Percentiles rank a stretch among this genome's conserved stretches.
These are phyloP conservation scores for Amitus sp. DNA, from an alignment of 2,888 invertebrate species.

Conservation along the genomic window DNA sequence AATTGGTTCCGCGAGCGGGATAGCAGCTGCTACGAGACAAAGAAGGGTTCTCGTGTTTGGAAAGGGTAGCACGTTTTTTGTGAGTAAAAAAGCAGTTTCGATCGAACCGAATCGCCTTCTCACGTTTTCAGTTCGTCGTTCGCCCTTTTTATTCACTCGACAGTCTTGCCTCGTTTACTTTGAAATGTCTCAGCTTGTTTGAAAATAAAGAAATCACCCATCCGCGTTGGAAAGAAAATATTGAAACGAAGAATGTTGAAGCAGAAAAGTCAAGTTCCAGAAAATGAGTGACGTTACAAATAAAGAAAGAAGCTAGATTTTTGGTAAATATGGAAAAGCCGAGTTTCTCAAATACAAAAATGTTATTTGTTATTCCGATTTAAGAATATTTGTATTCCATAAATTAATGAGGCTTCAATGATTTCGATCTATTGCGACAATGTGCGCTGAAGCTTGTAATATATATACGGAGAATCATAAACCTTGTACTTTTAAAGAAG, in stretches of 20 bases:
- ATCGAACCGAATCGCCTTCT: neutral
- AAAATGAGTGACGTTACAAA: too few relatives aligned
- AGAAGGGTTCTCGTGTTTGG: conserved; percentile 55
- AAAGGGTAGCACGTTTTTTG: conserved; percentile 60
- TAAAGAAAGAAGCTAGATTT: too few relatives aligned
- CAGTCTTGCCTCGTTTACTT: conserved; percentile 12
- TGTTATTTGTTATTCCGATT: too few relatives aligned
- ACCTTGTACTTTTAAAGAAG: too few relatives aligned
- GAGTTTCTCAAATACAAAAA: too few relatives aligned
- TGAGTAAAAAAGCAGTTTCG: conserved; percentile 49
- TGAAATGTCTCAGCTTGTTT: conserved; percentile 20
- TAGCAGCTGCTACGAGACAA: conserved; percentile 37
- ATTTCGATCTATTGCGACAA: too few relatives aligned
- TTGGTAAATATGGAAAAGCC: too few relatives aligned
- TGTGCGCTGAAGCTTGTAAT: too few relatives aligned
- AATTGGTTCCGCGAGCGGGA: conserved; percentile 17
- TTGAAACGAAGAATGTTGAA: neutral
- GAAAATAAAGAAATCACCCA: conserved; percentile 29
- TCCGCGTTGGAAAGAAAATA: neutral
- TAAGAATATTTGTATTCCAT: too few relatives aligned
- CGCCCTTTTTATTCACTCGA: conserved; percentile 17
- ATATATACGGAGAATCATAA: too few relatives aligned
- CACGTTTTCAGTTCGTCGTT: conserved; percentile 4
- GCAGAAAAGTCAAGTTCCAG: too few relatives aligned
- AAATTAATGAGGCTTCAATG: too few relatives aligned